phyloP scores from a whole-genome alignment of 1,140 invertebrate genomes.

The Galleria mellonella region DNA sequence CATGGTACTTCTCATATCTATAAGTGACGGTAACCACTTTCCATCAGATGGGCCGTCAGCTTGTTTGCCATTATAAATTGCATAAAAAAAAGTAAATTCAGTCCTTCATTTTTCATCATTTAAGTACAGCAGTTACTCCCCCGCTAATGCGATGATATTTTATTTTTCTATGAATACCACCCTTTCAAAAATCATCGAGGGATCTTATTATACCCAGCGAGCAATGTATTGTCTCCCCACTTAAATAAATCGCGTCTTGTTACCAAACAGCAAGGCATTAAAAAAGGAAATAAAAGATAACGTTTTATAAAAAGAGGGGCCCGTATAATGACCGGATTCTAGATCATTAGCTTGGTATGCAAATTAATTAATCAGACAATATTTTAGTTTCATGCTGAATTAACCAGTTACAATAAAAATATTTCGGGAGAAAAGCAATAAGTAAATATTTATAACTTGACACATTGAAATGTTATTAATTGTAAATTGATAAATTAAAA shows the following conservation, averaged over 20 bases:
- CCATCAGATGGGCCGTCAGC: too few relatives aligned
- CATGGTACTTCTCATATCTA: too few relatives aligned
- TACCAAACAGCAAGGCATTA: conserved; percentile 40
- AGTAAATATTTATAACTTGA: too few relatives aligned
- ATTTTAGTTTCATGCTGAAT: conserved; percentile 3
- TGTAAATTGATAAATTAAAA: too few relatives aligned
- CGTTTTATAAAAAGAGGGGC: conserved; percentile 31
- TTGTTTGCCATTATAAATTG: too few relatives aligned
- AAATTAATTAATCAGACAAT: conserved; percentile 22
- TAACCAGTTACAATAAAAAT: too few relatives aligned
- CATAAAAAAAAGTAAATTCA: too few relatives aligned
- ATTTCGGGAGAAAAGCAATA: too few relatives aligned
- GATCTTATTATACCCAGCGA: conserved; percentile 28
- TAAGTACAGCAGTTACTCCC: conserved; percentile 26
- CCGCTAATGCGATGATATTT: conserved; percentile 43
- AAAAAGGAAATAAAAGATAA: conserved; percentile 21
- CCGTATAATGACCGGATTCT: conserved; percentile 36
- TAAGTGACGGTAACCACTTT: too few relatives aligned
- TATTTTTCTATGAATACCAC: conserved; percentile 21
- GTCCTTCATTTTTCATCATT: too few relatives aligned
- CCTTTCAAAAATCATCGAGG: conserved; percentile 30
- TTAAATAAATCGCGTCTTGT: conserved; percentile 56
- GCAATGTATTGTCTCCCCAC: conserved; percentile 32
- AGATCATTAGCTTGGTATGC: conserved; percentile 38
- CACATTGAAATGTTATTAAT: too few relatives aligned